Evolutionary conservation across 2,797 vertebrate genomes (phyloP), one percentile per base, ranked within the genome.

Genomic region (Falco novaeseelandiae): DNA sequence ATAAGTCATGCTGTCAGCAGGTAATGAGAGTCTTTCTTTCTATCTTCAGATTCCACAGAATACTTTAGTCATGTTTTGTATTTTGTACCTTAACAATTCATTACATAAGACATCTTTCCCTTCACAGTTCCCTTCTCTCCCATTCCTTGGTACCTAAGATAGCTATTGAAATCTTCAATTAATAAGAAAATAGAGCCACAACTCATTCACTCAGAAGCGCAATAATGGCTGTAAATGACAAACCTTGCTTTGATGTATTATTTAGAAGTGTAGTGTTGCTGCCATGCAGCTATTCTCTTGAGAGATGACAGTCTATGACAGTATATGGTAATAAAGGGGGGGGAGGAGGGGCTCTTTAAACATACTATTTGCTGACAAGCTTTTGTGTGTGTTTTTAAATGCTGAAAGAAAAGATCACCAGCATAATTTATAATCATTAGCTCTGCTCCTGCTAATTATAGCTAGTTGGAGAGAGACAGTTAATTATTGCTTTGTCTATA

Each of bases 181-280:
- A 97, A 93, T 95, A 89, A 44, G 58, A 90, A 93, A 94, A 96
- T 57, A 94, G 94, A 95, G 71, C 66, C 65, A 76, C 40, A 86
- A 40, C 13, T 80, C 72, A 80, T 94, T 66, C 46, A 71, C 93
- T 95, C 11, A 76, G 92, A 97, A 93, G 88, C 70, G 83, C 72
- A 94, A 78, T 74, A 94, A 95, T 72, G 67, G 42, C 67, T 95
- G 40, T 70, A 94, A 95, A 93, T 66, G 83, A 95, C 77, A 97
- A 96, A 86, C 30, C 62, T 49, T 57, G 44, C 58, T 97, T 92
- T 98, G 95, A 96, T 97, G 83, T 96, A 97, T 97, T 97, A 97
- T 98, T 97, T 94, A 92, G 66, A 95, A 96, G 40, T 30, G 26
- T 84, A 58, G 7, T 63, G 10, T 59, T 72, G 52, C 79, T 96